Evolutionary conservation across 2,797 vertebrate genomes (phyloP).

Genomic region (Coilia nasus): DNA sequence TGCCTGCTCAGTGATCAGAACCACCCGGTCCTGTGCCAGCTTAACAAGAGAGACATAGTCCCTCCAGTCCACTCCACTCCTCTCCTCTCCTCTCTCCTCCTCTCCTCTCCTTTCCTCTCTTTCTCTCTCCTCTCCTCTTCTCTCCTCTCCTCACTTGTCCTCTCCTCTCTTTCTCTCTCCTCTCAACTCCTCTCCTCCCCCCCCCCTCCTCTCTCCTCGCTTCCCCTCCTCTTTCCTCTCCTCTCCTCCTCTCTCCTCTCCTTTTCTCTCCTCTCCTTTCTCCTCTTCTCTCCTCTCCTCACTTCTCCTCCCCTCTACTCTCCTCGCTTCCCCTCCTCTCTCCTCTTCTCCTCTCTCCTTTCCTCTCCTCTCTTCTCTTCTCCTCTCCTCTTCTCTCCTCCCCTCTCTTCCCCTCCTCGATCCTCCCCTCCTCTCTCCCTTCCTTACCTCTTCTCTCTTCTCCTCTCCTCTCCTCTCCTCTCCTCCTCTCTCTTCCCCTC

Average conservation of each 20-base stretch:
- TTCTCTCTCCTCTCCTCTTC: no score
- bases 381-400: no score
- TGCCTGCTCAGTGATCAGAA: constrained; percentile 60
- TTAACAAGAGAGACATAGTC: constrained; percentile 63
- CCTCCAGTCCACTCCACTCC: constrained; percentile 61
- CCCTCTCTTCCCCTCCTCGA: no score
- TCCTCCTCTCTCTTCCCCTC: constrained; percentile 44
- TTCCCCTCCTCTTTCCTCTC: constrained; percentile 66
- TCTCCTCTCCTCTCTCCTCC: constrained; percentile 54
- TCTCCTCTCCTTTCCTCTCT: constrained; percentile 59
- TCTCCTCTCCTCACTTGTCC: no score
- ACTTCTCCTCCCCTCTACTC: no score
- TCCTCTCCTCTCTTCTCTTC: constrained; percentile 64
- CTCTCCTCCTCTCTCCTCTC: constrained; percentile 48
- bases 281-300: no score
- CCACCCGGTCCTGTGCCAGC: constrained; percentile 52
- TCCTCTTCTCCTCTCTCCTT: constrained; percentile 51
- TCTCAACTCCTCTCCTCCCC: constrained; percentile 62
- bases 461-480: constrained; percentile 57
- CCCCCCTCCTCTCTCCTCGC: constrained; percentile 45
- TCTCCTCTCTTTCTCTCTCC: constrained; percentile 47
- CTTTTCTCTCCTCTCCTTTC: constrained; percentile 64
- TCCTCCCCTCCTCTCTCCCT: constrained; percentile 49
- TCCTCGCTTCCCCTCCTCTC: constrained; percentile 61
- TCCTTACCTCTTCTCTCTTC: constrained; percentile 60